Base-by-base conservation (phyloP, 1,140 invertebrate species). In the Eupeodes corollae region DNA sequence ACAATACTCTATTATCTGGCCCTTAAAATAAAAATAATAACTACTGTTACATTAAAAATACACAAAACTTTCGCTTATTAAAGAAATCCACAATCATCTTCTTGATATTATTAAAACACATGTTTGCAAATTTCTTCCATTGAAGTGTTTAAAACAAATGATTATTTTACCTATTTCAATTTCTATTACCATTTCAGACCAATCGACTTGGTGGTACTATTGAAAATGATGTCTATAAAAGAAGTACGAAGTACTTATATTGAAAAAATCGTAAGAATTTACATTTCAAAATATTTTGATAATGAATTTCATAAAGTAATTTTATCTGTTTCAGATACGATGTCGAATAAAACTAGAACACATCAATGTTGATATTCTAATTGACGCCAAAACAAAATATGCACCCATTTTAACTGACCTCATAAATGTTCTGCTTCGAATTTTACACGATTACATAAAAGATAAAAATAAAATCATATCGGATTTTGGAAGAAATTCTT, bases 151-250 rank as follows among this genome's bases (percentile, higher is more conserved):
- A n/a, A n/a, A n/a, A n/a, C n/a, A n/a, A n/a, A n/a, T n/a, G n/a
- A n/a, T n/a, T 9, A 40, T 14, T n/a, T 42, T 51, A 52, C 38
- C 8, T 15, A 2, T 37, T 39, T 44, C 48, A 26, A 40, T 30
- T 30, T n/a, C 2, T 21, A 43, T 5, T 30, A 34, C 2, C 55
- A 59, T 46, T 56, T 57, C 42, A 73, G 71, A 48, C 60, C 70
- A 0, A 58, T 73, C 10, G 71, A 73, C 55, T 56, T 71, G 12
- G 49, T 73, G 12, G 54, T 73, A 44, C 43, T 73, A 16, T 52
- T 73, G 32, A 54, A 72, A 54, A 50, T 74, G 1, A 66, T 71
- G 46, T 53, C 65, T 10, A 58, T 59, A 10, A 58, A 60, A 19
- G 67, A 69, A 48, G 57, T 61, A 26, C 63, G 67, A 40, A 68